Evolutionary conservation across 2,797 vertebrate species (phyloP).

Genomic region (Cephalopachus bancanus): DNA sequence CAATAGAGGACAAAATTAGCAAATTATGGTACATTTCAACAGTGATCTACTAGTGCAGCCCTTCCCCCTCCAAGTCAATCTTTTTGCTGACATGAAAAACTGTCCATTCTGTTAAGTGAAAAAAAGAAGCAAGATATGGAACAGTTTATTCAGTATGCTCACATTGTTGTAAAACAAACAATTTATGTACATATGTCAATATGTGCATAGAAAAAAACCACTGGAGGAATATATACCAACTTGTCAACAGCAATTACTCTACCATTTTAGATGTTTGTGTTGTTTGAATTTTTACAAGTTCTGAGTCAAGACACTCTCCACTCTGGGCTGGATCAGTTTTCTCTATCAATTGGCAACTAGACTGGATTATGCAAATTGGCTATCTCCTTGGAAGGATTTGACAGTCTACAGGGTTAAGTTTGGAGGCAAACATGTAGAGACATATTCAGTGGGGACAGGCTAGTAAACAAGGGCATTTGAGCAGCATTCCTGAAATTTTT

Average conservation of each 20-base stretch:
- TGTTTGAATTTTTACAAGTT: neutral
- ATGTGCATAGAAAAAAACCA: neutral
- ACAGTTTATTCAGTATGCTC: neutral
- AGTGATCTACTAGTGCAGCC: neutral
- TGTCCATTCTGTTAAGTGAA: neutral
- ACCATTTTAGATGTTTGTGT: neutral
- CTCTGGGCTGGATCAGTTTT: neutral
- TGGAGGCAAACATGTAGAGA: neutral
- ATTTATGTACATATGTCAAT: neutral
- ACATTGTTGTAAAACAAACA: neutral
- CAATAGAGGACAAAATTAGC: neutral
- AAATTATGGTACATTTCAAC: neutral
- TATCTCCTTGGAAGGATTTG: neutral
- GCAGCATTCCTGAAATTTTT: neutral
- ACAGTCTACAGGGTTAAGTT: constrained; percentile 50
- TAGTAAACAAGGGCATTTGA: neutral
- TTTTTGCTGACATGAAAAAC: neutral
- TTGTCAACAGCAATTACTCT: neutral
- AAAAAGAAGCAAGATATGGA: neutral
- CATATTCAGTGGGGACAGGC: neutral
- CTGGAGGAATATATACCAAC: neutral
- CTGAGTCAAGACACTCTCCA: constrained; percentile 2
- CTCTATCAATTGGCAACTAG: neutral
- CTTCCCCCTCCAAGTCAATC: neutral
- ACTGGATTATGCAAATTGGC: constrained; percentile 12